Base-by-base conservation (phyloP, 2,888 invertebrate genomes). In the Chloroclysta siterata region DNA sequence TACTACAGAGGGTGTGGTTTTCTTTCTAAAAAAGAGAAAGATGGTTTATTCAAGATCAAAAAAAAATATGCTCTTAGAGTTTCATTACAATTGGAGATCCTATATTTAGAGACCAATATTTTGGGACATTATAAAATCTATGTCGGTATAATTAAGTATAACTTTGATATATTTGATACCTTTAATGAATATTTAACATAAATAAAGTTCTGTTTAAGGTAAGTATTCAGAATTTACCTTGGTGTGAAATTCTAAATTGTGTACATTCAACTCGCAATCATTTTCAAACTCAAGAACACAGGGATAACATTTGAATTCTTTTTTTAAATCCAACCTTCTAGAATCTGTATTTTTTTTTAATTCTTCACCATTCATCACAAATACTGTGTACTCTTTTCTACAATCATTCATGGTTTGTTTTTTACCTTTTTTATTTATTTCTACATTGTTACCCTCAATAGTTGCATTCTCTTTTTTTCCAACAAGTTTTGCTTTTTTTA, bases 301-400 rank as follows among this genome's bases (percentile, higher is more conserved):
- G 29, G 70, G 74, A 2, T 81, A 75, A 79, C 89, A 88, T 74
- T 83, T 85, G 65, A 69, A 77, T 1, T 4, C 14, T 15, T 41
- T 53, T 39, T 39, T 39, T 22, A 60, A 44, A n/a, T 0, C 75
- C 73, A 42, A 15, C 68, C 60, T 80, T 17, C 53, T 77, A 46
- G 60, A 66, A 8, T 59, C 66, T 41, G 75, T 71, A 42, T 72
- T 70, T n/a, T 74, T 70, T 6, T 65, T 53, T 59, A 82, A 72
- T 48, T 83, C 83, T 14, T 52, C 60, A 28, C 78, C 77, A 65
- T 14, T 67, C 59, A 82, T 68, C 5, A 63, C 36, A 15, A 56
- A 69, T 5, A 63, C 68, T n/a, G 56, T 65, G 7, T 53, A 73
- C 68, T 76, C 57, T 71, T 68, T 13, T 72, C 60, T 22, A 17